Evolutionary conservation across 2,797 vertebrate genomes (phyloP).

Genomic region (Melanotaenia trifasciata): DNA sequence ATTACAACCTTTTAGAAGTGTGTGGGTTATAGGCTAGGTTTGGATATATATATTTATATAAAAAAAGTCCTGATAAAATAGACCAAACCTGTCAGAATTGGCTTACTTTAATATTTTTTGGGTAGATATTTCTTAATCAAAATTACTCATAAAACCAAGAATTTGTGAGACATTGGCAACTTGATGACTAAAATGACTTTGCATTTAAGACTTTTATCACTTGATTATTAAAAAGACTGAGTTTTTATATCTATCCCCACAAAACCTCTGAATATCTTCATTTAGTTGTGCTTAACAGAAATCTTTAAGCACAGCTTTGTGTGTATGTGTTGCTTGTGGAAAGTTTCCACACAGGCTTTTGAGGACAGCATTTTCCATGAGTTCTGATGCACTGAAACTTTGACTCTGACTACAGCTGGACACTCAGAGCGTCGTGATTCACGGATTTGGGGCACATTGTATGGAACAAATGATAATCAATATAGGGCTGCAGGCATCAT

Average conservation of each 20-base stretch:
- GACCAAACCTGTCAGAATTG: too few species aligned
- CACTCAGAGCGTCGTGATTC: slow-evolving; percentile 22
- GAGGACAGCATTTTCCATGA: slow-evolving; percentile 67
- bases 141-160: not conserved
- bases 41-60: too few species aligned
- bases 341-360: slow-evolving; percentile 67
- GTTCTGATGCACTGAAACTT: slow-evolving; percentile 18
- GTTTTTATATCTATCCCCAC: not conserved
- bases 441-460: slow-evolving; percentile 18
- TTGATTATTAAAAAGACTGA: not conserved
- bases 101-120: too few species aligned
- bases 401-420: slow-evolving; percentile 44
- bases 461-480: slow-evolving; percentile 55
- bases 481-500: slow-evolving; percentile 19
- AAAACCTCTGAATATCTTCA: not conserved
- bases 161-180: not conserved
- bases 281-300: not conserved
- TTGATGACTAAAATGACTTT: not conserved
- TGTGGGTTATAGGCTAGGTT: too few species aligned
- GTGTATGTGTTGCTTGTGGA: slow-evolving; percentile 29
- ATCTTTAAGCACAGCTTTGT: not conserved
- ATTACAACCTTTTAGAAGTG: too few species aligned
- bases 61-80: too few species aligned
- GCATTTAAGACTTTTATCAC: not conserved
- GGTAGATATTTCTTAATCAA: too few species aligned